A percentile compares a stretch with the other conserved stretches of the same genome.
phyloP scores from a whole-genome alignment of 2,888 invertebrate genomes.

The Portevinia maculata region DNA sequence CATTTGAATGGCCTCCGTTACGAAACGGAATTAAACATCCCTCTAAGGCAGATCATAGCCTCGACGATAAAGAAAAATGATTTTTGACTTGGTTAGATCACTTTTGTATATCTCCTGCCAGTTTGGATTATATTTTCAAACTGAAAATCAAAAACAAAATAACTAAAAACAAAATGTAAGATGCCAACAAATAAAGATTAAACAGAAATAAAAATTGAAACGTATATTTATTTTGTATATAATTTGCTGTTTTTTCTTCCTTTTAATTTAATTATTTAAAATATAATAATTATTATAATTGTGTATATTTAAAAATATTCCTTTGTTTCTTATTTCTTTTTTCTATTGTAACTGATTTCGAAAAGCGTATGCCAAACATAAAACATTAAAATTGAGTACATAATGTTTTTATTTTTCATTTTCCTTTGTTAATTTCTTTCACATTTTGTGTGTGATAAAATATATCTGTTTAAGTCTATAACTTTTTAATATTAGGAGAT shows the following conservation, averaged over 20 bases:
- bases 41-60: too few species aligned
- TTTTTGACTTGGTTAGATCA: too few species aligned
- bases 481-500: conserved; percentile 48
- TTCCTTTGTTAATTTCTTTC: conserved; percentile 25
- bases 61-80: too few species aligned
- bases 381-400: conserved; percentile 47
- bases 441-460: conserved; percentile 48
- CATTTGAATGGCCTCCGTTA: too few species aligned
- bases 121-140: neutral
- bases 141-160: conserved; percentile 1
- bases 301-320: conserved; percentile 41
- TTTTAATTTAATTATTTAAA: conserved; percentile 42
- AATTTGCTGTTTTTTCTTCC: conserved; percentile 26
- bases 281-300: conserved; percentile 39
- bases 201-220: conserved; percentile 61
- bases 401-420: conserved; percentile 23
- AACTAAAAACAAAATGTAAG: conserved; percentile 19
- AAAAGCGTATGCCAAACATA: conserved; percentile 43
- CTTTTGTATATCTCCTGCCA: neutral
- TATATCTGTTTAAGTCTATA: conserved; percentile 49
- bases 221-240: conserved; percentile 65
- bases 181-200: conserved; percentile 22
- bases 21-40: too few species aligned
- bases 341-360: conserved; percentile 1
- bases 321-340: conserved; percentile 11